These are phyloP conservation scores for Aspidiotus destructor DNA, from an alignment of 2,888 invertebrate genomes.

Conservation along the genomic window DNA sequence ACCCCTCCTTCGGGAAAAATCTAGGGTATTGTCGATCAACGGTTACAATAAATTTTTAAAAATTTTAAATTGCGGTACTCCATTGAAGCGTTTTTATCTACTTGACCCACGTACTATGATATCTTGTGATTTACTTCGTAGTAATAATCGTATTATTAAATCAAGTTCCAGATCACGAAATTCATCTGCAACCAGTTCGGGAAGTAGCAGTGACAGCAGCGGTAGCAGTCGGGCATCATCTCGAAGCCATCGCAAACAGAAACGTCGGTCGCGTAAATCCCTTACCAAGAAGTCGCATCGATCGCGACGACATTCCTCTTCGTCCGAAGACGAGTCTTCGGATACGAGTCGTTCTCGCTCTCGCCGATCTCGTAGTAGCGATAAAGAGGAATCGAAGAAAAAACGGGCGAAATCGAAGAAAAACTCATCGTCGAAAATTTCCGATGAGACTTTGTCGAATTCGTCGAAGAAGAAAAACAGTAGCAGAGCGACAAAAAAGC, in stretches of 20 bases:
- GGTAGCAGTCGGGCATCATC: constrained; percentile 4
- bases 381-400: constrained; percentile 6
- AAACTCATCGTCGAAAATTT: too few relatives aligned
- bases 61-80: too few relatives aligned
- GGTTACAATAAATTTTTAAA: background rate
- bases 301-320: constrained; percentile 10
- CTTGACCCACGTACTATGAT: too few relatives aligned
- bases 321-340: constrained; percentile 9
- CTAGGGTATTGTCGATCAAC: too few relatives aligned
- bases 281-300: background rate
- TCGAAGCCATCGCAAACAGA: constrained; percentile 1
- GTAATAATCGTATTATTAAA: too few relatives aligned
- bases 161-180: constrained; percentile 16
- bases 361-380: constrained; percentile 8
- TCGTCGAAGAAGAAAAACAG: too few relatives aligned
- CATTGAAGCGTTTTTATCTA: too few relatives aligned
- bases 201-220: background rate
- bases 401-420: background rate
- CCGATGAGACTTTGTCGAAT: too few relatives aligned
- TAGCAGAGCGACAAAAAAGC: constrained; percentile 3
- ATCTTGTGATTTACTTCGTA: too few relatives aligned
- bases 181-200: constrained; percentile 18
- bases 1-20: too few relatives aligned
- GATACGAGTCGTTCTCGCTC: constrained; percentile 27
- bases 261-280: constrained; percentile 1